Conservation (phyloP, 2,113 vertebrate species). For the Abramis brama region DNA sequence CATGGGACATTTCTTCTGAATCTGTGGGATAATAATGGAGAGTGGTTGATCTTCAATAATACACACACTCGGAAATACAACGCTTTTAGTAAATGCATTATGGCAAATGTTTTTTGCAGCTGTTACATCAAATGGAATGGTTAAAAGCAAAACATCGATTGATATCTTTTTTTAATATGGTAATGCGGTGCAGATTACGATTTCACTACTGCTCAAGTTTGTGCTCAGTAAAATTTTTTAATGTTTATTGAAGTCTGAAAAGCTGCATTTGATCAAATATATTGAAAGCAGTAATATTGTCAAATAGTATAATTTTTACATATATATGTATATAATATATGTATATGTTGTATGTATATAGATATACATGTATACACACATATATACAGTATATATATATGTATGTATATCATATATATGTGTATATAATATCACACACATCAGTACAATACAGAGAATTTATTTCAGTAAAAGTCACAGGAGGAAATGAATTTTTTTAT, state of each 20-base stretch:
- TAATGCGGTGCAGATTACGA: background rate
- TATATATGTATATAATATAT: no score
- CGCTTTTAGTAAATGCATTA: background rate
- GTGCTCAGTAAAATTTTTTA: background rate
- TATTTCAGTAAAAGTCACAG: background rate
- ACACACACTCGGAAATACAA: background rate
- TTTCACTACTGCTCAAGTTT: background rate
- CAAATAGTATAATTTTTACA: background rate
- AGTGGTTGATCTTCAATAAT: background rate
- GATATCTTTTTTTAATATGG: no score
- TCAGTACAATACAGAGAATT: no score
- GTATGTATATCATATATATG: no score
- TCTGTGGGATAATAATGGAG: slow-evolving; percentile 10
- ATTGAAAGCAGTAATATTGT: background rate
- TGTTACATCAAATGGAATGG: no score
- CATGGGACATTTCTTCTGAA: background rate
- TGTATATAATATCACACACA: no score
- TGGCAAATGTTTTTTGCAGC: background rate
- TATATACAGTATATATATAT: no score
- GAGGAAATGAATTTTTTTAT: background rate
- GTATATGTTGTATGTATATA: no score
- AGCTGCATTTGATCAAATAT: background rate
- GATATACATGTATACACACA: no score
- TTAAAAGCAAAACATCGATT: background rate
- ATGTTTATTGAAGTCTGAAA: background rate